Evolutionary conservation across 2,888 invertebrate species (phyloP), one percentile per base, ranked within the genome.

Genomic region (Eudemis profundana): DNA sequence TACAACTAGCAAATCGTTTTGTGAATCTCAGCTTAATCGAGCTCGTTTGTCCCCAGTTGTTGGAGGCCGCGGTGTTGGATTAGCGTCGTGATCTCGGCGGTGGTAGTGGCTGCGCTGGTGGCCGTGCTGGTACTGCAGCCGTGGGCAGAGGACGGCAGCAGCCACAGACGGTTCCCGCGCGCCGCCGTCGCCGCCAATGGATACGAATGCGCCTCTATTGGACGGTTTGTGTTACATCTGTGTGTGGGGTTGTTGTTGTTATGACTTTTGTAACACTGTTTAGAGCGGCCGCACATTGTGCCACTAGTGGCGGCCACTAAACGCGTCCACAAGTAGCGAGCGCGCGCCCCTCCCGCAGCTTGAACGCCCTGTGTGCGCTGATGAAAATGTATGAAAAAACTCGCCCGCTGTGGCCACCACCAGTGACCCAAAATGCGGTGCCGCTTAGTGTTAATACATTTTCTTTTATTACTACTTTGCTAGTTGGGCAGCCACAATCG

Each of bases 111-210:
- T 71, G 89, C 85, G 82, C 78, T 91, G 83, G 86, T 92, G 78
- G 89, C 87, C 66, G 78, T 91, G 79, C 84, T 91, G 80, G 86
- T 92, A 72, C 81, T 89, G 71, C 86, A 87, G 79, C 87, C 91
- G 69, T 89, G 91, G 86, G 78, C 83, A 72, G 76, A 74, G 72
- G 77, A 74, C 70, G 80, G 74, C 70, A 77, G 83, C 71, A 77
- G 83, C 71, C 81, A 88, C 78, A 81, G 78, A 72, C 87, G 86
- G 76, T 92, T 73, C 84, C 81, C 77, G 74, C 85, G 78, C 72
- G 95, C 94, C 42, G 95, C 95, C 3, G 94, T 97, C 66, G 94
- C 95, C 27, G 94, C 96, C 44, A 96, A 96, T 88, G 96, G 96
- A 53, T 85, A 89, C 72, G 95, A 95, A 78, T 97, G 97, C 84